Evolutionary conservation across 2,888 invertebrate species (phyloP).

Genomic region (Epinotia ramella): DNA sequence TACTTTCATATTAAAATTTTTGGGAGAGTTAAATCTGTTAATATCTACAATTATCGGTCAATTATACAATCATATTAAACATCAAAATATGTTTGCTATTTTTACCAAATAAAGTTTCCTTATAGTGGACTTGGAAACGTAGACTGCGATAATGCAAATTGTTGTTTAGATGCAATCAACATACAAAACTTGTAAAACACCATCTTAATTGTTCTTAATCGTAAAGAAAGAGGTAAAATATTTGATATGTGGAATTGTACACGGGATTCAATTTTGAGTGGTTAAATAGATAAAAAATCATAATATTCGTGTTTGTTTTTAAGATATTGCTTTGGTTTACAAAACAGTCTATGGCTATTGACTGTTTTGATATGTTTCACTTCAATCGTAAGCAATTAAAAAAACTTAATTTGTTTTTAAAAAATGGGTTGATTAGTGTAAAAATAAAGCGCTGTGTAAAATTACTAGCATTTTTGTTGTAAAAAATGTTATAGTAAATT

Average conservation of each 20-base stretch:
- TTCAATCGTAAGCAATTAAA: neutral
- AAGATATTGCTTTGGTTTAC: conserved; percentile 64
- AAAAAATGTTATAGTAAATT: neutral
- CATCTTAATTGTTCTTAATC: conserved; percentile 47
- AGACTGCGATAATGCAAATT: conserved; percentile 15
- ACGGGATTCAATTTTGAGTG: conserved; percentile 47
- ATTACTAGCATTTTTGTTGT: conserved; percentile 31
- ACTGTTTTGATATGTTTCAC: conserved; percentile 38
- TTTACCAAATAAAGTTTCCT: neutral
- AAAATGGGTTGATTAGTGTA: neutral
- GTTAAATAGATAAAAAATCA: neutral
- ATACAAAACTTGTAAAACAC: conserved; percentile 14
- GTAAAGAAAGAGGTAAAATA: conserved; percentile 56
- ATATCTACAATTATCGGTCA: too few species aligned
- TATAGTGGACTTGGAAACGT: conserved; percentile 5
- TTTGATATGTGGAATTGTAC: conserved; percentile 77
- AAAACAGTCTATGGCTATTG: conserved; percentile 51
- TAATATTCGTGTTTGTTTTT: neutral
- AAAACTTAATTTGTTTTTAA: neutral
- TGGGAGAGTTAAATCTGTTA: too few species aligned
- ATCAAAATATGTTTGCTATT: too few species aligned
- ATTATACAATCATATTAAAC: too few species aligned
- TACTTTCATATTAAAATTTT: too few species aligned
- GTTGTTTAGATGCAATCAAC: conserved; percentile 29
- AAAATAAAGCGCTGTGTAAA: conserved; percentile 1